Percentiles rank a stretch among this genome's conserved stretches.
Evolutionary conservation across 2,888 invertebrate species (phyloP).

Genomic region (Limenitis arthemis): DNA sequence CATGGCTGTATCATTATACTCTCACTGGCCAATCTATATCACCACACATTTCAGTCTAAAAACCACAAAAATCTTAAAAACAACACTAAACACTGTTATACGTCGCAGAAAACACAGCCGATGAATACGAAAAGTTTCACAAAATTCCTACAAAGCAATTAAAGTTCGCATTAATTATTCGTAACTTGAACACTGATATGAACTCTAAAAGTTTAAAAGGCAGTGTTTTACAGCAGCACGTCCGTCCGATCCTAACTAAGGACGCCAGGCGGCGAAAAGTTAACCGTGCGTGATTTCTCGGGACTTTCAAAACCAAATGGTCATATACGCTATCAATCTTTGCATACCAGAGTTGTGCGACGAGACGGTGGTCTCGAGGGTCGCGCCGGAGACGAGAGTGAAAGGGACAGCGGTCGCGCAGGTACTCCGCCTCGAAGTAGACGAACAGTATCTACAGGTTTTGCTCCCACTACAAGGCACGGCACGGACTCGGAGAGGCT

Average conservation of each 20-base stretch:
- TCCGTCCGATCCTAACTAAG: slow-evolving; percentile 59
- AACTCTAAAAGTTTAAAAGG: slow-evolving; percentile 33
- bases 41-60: slow-evolving; percentile 40
- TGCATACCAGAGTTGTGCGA: slow-evolving; percentile 69
- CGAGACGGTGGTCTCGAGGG: slow-evolving; percentile 53
- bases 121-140: slow-evolving; percentile 34
- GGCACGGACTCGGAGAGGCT: slow-evolving; percentile 57
- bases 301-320: slow-evolving; percentile 70
- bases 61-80: slow-evolving; percentile 13
- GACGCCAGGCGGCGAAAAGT: slow-evolving; percentile 70
- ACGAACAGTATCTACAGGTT: slow-evolving; percentile 70
- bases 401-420: slow-evolving; percentile 58
- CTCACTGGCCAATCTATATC: slow-evolving; percentile 28
- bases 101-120: slow-evolving; percentile 31
- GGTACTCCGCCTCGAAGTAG: slow-evolving; percentile 62
- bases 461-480: slow-evolving; percentile 70
- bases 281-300: slow-evolving; percentile 70
- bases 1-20: slow-evolving; percentile 58
- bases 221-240: slow-evolving; percentile 37
- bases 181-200: slow-evolving; percentile 18
- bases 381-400: slow-evolving; percentile 39
- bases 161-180: slow-evolving; percentile 29
- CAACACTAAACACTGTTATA: slow-evolving; percentile 33
- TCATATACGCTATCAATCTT: slow-evolving; percentile 72
- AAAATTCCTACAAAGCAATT: slow-evolving; percentile 33